phyloP scores from a whole-genome alignment of 30 jellyfish, hydroid and myxozoan species.

The Aurelia aurita complex sp. Pacific region DNA sequence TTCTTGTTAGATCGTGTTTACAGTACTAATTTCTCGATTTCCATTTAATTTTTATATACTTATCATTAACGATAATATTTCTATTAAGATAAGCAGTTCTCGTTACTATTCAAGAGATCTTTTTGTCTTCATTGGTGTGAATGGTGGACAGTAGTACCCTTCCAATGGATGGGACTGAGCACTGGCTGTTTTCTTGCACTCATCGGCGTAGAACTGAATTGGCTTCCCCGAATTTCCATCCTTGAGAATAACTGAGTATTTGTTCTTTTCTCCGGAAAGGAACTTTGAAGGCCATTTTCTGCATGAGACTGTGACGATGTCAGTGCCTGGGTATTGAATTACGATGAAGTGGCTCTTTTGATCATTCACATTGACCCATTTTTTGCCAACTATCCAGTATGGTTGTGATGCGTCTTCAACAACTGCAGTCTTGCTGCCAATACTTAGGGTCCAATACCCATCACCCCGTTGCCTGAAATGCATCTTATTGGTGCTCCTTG shows the following conservation, averaged over 20 bases:
- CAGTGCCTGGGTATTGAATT: constrained; percentile 26
- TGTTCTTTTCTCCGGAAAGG: background rate
- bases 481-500: constrained; percentile 6
- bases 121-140: background rate
- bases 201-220: constrained; percentile 14
- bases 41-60: too few species aligned
- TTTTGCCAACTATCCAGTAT: background rate
- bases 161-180: constrained; percentile 16
- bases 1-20: too few species aligned
- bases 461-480: constrained; percentile 14
- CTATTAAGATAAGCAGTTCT: too few species aligned
- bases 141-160: constrained; percentile 30
- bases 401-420: constrained; percentile 23
- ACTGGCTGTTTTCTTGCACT: constrained; percentile 16
- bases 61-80: too few species aligned
- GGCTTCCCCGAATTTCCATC: constrained; percentile 37
- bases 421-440: background rate
- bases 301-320: constrained; percentile 30
- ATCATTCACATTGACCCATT: constrained; percentile 4
- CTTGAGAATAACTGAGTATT: constrained; percentile 3
- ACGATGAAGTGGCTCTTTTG: constrained; percentile 37
- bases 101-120: too few species aligned
- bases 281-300: constrained; percentile 48
- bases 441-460: constrained; percentile 20
- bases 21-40: too few species aligned